Evolutionary conservation across 2,113 vertebrate genomes (phyloP).

Genomic region (Gnathonemus longibarbis): DNA sequence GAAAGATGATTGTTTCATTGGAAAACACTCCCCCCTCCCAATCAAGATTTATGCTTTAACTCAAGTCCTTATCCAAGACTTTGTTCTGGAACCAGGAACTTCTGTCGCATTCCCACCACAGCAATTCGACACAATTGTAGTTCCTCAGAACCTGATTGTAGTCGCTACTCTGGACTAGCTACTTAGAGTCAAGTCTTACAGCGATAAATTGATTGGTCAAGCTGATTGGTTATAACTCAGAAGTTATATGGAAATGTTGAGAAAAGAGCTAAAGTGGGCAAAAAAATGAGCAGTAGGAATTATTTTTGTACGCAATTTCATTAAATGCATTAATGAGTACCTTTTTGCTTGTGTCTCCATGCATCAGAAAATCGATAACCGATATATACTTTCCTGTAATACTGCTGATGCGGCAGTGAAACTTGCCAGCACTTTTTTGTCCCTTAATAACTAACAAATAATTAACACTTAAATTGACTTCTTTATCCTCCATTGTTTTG

Average conservation of each 20-base stretch:
- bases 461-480: no score
- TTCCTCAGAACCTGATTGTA: background rate
- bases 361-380: background rate
- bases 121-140: background rate
- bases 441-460: no score
- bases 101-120: background rate
- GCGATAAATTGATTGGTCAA: background rate
- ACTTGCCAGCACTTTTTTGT: no score
- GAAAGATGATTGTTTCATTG: background rate
- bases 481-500: no score
- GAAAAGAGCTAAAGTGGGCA: background rate
- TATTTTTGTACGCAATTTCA: background rate
- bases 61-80: background rate
- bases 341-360: background rate
- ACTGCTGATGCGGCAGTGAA: no score
- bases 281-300: background rate
- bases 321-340: background rate
- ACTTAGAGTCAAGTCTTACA: background rate
- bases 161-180: background rate
- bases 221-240: background rate
- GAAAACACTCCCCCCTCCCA: background rate
- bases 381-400: background rate
- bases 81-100: background rate
- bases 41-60: background rate
- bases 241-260: background rate